phyloP scores from a whole-genome alignment of 2,888 invertebrate species.

The Dromius quadrimaculatus region DNA sequence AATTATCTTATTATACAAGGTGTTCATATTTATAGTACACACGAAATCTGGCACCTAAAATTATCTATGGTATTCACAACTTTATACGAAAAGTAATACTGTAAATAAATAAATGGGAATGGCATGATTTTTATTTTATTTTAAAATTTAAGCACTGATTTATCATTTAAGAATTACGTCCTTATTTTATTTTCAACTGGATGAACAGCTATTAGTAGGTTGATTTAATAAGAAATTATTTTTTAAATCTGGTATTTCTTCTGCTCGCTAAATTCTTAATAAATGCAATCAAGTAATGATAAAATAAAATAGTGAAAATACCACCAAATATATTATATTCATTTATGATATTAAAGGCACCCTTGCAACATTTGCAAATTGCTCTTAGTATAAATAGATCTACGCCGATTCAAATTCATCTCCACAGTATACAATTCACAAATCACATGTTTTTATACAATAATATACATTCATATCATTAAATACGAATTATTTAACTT shows the following conservation, averaged over 20 bases:
- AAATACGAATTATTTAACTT: slow-evolving; percentile 3
- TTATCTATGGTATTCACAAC: slow-evolving; percentile 3
- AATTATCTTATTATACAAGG: slow-evolving; percentile 21
- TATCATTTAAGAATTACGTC: not conserved
- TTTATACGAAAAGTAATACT: slow-evolving; percentile 11
- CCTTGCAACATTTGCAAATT: slow-evolving; percentile 34
- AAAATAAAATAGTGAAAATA: slow-evolving; percentile 5
- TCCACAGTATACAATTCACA: slow-evolving; percentile 38
- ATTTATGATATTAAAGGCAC: slow-evolving; percentile 45
- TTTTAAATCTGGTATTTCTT: not conserved
- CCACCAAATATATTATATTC: slow-evolving; percentile 31
- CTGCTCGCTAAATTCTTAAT: not conserved
- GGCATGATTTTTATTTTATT: not conserved
- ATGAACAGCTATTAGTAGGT: not conserved
- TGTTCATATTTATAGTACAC: slow-evolving; percentile 15
- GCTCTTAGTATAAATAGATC: slow-evolving; percentile 41
- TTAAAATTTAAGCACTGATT: slow-evolving; percentile 9
- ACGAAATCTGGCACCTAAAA: slow-evolving; percentile 16
- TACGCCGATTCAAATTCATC: slow-evolving; percentile 28
- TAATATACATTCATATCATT: slow-evolving; percentile 27
- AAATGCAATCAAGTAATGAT: not conserved
- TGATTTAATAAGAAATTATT: not conserved
- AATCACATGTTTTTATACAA: slow-evolving; percentile 19
- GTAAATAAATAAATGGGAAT: not conserved
- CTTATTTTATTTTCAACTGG: not conserved